Percentiles rank a stretch among this genome's conserved stretches.
Conservation (phyloP, 2,797 vertebrate species). For the Vipera ursinii region DNA sequence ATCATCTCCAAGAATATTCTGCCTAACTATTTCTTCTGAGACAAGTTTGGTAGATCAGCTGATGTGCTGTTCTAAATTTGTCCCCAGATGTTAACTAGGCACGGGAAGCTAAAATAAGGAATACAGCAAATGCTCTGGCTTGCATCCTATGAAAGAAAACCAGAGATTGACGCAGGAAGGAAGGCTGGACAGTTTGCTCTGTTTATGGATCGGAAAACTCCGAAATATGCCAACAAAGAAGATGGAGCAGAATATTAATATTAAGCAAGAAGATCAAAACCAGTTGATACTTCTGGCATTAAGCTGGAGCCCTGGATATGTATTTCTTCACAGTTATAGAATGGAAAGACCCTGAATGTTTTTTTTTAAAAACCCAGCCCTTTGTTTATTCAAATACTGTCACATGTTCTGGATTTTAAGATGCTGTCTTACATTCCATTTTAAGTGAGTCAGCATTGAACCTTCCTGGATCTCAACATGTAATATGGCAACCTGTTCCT, state of each 20-base stretch:
- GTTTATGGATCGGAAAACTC: constrained; percentile 73
- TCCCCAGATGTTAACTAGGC: constrained; percentile 58
- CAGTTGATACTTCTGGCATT: constrained; percentile 73
- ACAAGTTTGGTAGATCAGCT: background rate
- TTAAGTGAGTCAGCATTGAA: constrained; percentile 73
- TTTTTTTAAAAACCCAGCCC: constrained; percentile 36
- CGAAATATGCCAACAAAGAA: constrained; percentile 66
- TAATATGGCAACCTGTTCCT: constrained; percentile 71
- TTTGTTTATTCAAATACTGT: constrained; percentile 73
- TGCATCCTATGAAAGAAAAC: constrained; percentile 69
- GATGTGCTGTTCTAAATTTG: constrained; percentile 57
- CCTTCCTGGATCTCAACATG: constrained; percentile 75
- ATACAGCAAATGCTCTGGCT: constrained; percentile 65
- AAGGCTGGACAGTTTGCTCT: constrained; percentile 65
- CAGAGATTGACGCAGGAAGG: constrained; percentile 66
- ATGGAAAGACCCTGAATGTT: constrained; percentile 7
- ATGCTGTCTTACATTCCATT: constrained; percentile 72
- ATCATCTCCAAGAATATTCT: background rate
- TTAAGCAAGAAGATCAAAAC: constrained; percentile 78
- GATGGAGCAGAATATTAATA: constrained; percentile 76
- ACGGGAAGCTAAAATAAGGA: constrained; percentile 71
- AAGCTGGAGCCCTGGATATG: constrained; percentile 70
- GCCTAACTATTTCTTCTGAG: background rate
- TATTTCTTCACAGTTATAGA: constrained; percentile 69
- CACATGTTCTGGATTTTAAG: constrained; percentile 77